Conservation (phyloP, 1,140 invertebrate species). For the Drosophila busckii region DNA sequence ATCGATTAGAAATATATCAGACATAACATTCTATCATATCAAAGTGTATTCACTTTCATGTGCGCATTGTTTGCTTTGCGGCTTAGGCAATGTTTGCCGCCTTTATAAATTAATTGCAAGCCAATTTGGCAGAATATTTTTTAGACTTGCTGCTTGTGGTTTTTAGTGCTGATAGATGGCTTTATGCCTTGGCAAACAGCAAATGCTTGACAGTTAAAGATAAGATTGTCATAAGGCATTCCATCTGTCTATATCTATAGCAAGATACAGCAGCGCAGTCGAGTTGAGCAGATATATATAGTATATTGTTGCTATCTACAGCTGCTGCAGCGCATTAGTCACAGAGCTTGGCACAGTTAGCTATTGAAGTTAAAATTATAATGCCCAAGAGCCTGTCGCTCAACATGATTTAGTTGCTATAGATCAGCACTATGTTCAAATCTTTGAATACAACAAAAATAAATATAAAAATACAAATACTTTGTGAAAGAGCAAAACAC, state of each 20-base stretch:
- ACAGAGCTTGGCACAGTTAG: too few species aligned
- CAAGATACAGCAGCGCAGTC: conserved; percentile 11
- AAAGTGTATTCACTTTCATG: too few species aligned
- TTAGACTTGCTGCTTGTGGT: conserved; percentile 11
- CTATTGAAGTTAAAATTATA: too few species aligned
- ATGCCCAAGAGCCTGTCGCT: too few species aligned
- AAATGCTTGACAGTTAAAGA: too few species aligned
- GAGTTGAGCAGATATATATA: not conserved
- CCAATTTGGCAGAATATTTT: conserved; percentile 23
- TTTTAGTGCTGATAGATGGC: conserved; percentile 44
- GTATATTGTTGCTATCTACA: not conserved
- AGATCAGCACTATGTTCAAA: too few species aligned
- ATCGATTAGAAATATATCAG: conserved; percentile 25
- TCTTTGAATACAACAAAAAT: too few species aligned
- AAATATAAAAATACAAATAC: too few species aligned
- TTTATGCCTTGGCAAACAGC: too few species aligned
- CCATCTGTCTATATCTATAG: not conserved
- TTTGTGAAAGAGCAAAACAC: conserved; percentile 1
- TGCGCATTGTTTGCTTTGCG: too few species aligned
- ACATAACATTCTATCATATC: too few species aligned
- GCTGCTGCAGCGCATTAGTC: conserved; percentile 6
- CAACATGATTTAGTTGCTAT: too few species aligned
- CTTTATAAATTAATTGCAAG: conserved; percentile 56
- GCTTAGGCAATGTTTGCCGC: conserved; percentile 8
- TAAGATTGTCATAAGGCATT: conserved; percentile 2